Base-by-base conservation (phyloP, 2,888 invertebrate species). In the Lutraria lutraria region DNA sequence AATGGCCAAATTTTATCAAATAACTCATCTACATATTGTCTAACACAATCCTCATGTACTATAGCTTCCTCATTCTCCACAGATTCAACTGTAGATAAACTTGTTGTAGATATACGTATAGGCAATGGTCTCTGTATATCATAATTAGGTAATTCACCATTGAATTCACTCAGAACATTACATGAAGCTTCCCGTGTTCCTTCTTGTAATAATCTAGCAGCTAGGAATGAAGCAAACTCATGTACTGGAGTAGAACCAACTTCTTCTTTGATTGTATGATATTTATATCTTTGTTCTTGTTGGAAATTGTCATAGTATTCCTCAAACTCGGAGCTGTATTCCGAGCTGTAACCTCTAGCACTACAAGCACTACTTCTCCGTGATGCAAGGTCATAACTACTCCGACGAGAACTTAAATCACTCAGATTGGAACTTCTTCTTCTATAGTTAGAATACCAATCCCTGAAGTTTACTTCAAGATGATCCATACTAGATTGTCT, bases 381-480 rank as follows among this genome's bases (percentile, higher is more conserved):
- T 0, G 92, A 92, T 0, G 90, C 87, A 0, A 91, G 34, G 83
- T 91, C 91, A 53, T 91, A 92, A 53, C 93, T 93, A 96, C 97
- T 98, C 98, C 63, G 92, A 3, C 95, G 92, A 0, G 95, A 95
- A n/a, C 94, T 94, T n/a, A 95, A 81, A 83, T 96, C 95, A 88
- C 95, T 96, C 85, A 96, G 88, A 90, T 96, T 95, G 10, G 96
- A 96, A 88, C 96, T 96, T 31, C 96, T 88, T 63, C 96, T 92
- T 68, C 96, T 92, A 81, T 95, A 94, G 63, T 94, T 92, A 29
- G 92, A 89, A 88, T 95, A 92, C 94, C 95, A 96, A 31, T 95
- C 95, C 2, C 93, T 89, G 83, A 94, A 95, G 85, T 94, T 94
- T 13, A 95, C 94, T 56, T 94, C 95, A 25, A 94, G 91, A 72